These are phyloP conservation scores for Nomada fabriciana DNA, from an alignment of 2,888 invertebrate genomes.

Conservation along the genomic window DNA sequence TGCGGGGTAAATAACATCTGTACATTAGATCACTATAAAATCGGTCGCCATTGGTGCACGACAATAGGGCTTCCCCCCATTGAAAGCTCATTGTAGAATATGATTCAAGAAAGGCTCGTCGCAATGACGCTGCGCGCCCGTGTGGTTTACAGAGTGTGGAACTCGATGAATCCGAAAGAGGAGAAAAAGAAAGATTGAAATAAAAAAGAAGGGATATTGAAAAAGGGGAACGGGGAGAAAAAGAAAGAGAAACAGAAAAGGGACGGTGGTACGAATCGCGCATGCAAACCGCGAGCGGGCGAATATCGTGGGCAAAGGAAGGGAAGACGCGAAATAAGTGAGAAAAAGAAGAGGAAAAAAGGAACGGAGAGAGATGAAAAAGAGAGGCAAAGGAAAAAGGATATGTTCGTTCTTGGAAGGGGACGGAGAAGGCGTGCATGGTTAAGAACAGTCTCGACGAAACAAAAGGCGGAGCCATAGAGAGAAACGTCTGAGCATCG, in stretches of 20 bases:
- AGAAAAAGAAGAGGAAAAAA: constrained; percentile 30
- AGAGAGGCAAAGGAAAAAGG: constrained; percentile 38
- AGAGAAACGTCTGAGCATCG: constrained; percentile 81
- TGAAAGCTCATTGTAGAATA: constrained; percentile 79
- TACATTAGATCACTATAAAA: constrained; percentile 83
- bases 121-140: constrained; percentile 69
- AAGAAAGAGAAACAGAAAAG: constrained; percentile 34
- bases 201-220: background rate
- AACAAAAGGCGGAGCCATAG: constrained; percentile 79
- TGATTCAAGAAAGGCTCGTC: constrained; percentile 80
- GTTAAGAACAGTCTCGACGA: constrained; percentile 80
- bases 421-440: constrained; percentile 66
- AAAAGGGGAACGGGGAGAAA: constrained; percentile 31
- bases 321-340: constrained; percentile 6
- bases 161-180: constrained; percentile 49
- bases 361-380: constrained; percentile 23
- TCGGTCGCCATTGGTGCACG: constrained; percentile 79
- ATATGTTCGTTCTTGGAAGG: constrained; percentile 40
- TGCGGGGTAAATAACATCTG: constrained; percentile 83
- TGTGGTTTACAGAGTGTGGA: constrained; percentile 63
- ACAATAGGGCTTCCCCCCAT: constrained; percentile 79
- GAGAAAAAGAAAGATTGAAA: background rate
- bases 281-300: constrained; percentile 17
- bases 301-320: background rate
- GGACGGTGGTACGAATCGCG: constrained; percentile 4